Evolutionary conservation across 2,113 vertebrate genomes (phyloP).

Genomic region (Nyctibius bracteatus): DNA sequence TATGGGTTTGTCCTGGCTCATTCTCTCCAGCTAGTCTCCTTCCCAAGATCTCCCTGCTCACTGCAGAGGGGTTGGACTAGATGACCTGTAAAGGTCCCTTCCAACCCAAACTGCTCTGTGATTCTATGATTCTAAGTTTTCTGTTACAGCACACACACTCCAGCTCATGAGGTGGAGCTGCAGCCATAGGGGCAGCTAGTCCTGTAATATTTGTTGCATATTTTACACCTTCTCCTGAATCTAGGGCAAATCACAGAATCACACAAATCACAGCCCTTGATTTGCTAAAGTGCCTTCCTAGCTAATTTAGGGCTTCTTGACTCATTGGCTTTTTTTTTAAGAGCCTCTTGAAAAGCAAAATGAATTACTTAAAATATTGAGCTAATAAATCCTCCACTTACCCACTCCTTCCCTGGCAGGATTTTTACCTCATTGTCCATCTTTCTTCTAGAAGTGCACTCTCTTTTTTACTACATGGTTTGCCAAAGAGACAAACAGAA

Average conservation of each 20-base stretch:
- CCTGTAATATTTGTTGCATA: neutral
- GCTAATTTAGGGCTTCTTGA: constrained; percentile 43
- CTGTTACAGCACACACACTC: neutral
- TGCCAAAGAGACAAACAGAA: neutral
- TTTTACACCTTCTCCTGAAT: neutral
- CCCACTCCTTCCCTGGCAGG: neutral
- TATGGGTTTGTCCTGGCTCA: neutral
- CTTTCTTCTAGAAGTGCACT: neutral
- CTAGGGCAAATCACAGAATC: neutral
- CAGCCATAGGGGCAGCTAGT: neutral
- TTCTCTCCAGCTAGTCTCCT: neutral
- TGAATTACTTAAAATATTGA: neutral
- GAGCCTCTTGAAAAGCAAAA: constrained; percentile 31
- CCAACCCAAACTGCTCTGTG: neutral
- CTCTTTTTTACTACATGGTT: neutral
- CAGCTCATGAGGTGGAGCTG: neutral
- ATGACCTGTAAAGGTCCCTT: neutral
- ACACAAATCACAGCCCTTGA: constrained; percentile 3
- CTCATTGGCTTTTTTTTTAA: neutral
- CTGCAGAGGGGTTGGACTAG: neutral
- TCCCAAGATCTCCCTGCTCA: neutral
- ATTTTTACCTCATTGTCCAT: neutral
- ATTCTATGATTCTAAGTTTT: neutral
- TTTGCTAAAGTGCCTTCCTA: constrained; percentile 9
- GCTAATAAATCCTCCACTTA: neutral